Percentiles rank a stretch among this genome's conserved stretches.
Conservation (phyloP, 2,797 vertebrate genomes). For the Apogon hyalosoma region DNA sequence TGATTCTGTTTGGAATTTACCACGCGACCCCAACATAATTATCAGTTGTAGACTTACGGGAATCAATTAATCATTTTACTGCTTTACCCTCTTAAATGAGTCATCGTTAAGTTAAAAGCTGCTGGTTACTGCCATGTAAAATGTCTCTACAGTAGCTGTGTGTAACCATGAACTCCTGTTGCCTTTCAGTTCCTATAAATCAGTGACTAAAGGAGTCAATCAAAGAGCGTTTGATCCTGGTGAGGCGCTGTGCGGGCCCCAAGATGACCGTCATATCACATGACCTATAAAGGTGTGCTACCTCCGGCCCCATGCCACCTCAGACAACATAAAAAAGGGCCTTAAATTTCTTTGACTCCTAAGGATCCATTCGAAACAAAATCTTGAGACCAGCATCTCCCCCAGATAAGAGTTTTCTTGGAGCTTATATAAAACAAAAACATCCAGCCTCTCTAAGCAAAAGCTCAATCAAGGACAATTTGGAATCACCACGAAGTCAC, state of each 20-base stretch:
- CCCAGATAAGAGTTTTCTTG: neutral
- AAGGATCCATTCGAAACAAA: constrained; percentile 35
- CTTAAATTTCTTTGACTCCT: constrained; percentile 43
- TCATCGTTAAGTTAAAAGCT: constrained; percentile 59
- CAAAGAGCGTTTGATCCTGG: constrained; percentile 78
- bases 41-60: constrained; percentile 51
- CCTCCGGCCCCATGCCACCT: constrained; percentile 74
- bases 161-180: constrained; percentile 43
- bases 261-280: constrained; percentile 74
- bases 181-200: constrained; percentile 67
- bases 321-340: constrained; percentile 64
- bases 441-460: neutral
- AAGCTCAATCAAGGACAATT: neutral
- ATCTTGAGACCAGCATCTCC: neutral
- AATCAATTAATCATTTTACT: constrained; percentile 60
- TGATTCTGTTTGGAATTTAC: constrained; percentile 30
- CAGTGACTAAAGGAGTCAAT: constrained; percentile 61
- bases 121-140: constrained; percentile 57
- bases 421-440: constrained; percentile 3
- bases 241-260: constrained; percentile 66
- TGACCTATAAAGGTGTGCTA: constrained; percentile 75
- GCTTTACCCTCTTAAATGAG: constrained; percentile 46
- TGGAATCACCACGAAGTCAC: constrained; percentile 7
- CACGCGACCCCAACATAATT: constrained; percentile 44
- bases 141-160: constrained; percentile 40